Conservation (phyloP, 1,140 invertebrate species). For the Pseudomyrmex sp. region DNA sequence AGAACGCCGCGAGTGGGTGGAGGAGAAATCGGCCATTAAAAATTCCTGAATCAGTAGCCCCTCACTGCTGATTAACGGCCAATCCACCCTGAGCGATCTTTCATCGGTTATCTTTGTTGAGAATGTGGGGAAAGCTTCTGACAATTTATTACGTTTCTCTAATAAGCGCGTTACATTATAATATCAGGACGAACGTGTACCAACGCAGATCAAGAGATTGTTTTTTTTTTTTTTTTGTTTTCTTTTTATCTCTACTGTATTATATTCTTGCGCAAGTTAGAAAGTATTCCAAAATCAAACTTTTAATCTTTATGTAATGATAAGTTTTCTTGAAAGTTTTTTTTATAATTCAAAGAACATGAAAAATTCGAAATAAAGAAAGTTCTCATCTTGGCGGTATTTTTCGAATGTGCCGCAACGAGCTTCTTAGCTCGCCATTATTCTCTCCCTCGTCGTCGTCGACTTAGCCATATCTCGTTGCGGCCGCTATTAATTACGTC, state of each 20-base stretch:
- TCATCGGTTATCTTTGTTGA: conserved; percentile 42
- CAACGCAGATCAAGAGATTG: conserved; percentile 18
- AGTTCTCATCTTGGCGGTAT: background rate
- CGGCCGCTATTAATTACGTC: conserved; percentile 66
- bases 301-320: background rate
- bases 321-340: too few relatives aligned
- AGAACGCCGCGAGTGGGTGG: background rate
- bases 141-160: conserved; percentile 63
- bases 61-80: conserved; percentile 72
- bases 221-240: background rate
- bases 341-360: background rate
- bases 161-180: conserved; percentile 41
- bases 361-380: conserved; percentile 4
- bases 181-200: background rate
- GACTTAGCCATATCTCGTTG: conserved; percentile 49
- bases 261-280: background rate
- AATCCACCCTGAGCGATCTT: conserved; percentile 55
- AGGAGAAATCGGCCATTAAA: conserved; percentile 71
- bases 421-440: conserved; percentile 36
- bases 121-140: conserved; percentile 37
- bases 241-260: background rate
- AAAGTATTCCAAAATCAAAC: background rate
- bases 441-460: conserved; percentile 25
- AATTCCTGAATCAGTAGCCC: conserved; percentile 74
- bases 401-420: conserved; percentile 2